These are phyloP conservation scores for Drosophila multiciliata DNA, from an alignment of 2,888 invertebrate genomes.

Conservation along the genomic window DNA sequence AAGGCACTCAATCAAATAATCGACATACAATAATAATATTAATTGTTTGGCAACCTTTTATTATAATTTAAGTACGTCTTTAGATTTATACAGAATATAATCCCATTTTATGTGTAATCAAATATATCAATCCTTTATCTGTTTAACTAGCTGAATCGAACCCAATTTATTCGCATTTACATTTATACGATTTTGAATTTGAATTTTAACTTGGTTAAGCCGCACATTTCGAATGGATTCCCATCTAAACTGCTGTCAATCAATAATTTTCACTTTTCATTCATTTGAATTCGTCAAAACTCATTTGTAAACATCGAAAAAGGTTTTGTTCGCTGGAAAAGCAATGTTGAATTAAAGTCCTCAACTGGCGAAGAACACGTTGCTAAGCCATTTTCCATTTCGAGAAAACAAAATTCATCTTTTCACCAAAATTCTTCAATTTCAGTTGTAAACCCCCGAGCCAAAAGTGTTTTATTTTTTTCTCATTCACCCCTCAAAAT, in stretches of 20 bases:
- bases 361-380: constrained; percentile 10
- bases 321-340: not conserved
- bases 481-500: constrained; percentile 27
- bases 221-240: constrained; percentile 21
- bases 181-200: constrained; percentile 42
- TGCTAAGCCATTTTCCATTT: constrained; percentile 32
- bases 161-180: constrained; percentile 50
- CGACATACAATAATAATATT: not conserved
- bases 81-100: not conserved
- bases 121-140: constrained; percentile 19
- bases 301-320: constrained; percentile 40
- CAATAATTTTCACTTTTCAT: constrained; percentile 45
- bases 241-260: constrained; percentile 28
- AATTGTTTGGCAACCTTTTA: not conserved
- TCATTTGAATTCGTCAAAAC: constrained; percentile 41
- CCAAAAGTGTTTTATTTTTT: not conserved
- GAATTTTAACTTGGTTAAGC: constrained; percentile 4
- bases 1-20: not conserved
- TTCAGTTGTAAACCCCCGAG: not conserved
- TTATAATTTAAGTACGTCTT: not conserved
- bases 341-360: constrained; percentile 29
- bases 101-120: not conserved
- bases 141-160: constrained; percentile 31
- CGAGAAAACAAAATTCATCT: constrained; percentile 35
- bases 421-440: constrained; percentile 47